Conservation (phyloP, 2,797 vertebrate genomes). For the Poeciliopsis presidionis region DNA sequence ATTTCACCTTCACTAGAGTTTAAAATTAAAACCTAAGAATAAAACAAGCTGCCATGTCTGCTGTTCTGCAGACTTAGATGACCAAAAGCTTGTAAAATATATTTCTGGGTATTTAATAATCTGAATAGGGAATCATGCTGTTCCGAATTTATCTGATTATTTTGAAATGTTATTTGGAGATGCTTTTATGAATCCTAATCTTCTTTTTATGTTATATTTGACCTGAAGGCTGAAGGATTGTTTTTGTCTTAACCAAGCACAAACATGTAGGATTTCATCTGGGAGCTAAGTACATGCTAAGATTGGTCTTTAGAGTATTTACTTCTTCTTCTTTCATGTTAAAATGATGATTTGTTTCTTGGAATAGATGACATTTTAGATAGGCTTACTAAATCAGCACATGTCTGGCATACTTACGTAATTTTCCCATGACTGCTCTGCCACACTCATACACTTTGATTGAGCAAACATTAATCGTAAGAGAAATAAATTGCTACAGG, state of each 20-base stretch:
- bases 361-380: not conserved
- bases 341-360: not conserved
- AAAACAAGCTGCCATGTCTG: slow-evolving; percentile 1
- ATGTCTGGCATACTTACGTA: not conserved
- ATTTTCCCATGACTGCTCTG: not conserved
- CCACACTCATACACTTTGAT: not conserved
- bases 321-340: not conserved
- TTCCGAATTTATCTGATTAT: slow-evolving; percentile 6
- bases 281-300: not conserved
- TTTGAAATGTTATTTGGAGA: slow-evolving; percentile 3
- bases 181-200: slow-evolving; percentile 2
- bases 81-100: slow-evolving; percentile 41
- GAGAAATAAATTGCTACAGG: not conserved
- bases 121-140: not conserved
- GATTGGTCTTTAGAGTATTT: not conserved
- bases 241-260: not conserved
- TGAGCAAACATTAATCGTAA: not conserved
- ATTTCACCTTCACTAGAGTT: slow-evolving; percentile 26
- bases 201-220: not conserved
- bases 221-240: not conserved
- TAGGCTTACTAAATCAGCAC: not conserved
- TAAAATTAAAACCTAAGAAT: slow-evolving; percentile 46
- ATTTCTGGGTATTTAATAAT: slow-evolving; percentile 29
- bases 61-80: slow-evolving; percentile 8
- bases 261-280: not conserved